Evolutionary conservation across 2,888 invertebrate species (phyloP).

Genomic region (Pandemis cinnamomeana): DNA sequence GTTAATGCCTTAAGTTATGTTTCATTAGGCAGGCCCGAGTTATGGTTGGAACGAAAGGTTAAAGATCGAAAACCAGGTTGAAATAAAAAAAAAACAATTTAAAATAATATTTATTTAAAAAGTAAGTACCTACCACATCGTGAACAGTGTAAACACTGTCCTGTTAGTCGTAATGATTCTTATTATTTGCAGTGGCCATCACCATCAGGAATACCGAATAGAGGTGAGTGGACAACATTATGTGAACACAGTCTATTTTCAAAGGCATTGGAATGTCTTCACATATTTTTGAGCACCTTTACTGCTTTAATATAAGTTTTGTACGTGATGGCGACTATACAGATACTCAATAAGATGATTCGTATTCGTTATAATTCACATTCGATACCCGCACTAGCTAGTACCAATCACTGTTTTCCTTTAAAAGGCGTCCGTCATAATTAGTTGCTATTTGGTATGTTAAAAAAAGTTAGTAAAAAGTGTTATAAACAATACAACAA

Average conservation of each 20-base stretch:
- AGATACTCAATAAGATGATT: neutral
- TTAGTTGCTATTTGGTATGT: neutral
- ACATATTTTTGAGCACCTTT: conserved; percentile 1
- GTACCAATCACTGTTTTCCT: neutral
- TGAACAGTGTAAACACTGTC: conserved; percentile 6
- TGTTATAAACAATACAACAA: conserved; percentile 5
- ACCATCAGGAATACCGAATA: neutral
- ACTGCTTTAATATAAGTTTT: neutral
- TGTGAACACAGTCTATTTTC: neutral
- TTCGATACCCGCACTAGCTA: neutral
- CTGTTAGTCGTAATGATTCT: conserved; percentile 20
- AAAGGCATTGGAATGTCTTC: neutral
- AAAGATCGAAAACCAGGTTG: conserved; percentile 18
- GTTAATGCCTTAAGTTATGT: conserved; percentile 24
- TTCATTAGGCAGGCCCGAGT: neutral
- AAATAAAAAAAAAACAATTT: conserved; percentile 49
- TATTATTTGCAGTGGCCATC: neutral
- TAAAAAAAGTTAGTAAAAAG: neutral
- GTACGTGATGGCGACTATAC: neutral
- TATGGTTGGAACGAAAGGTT: neutral
- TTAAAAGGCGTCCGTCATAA: neutral
- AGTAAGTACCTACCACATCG: conserved; percentile 56
- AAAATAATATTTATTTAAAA: conserved; percentile 55
- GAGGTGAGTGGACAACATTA: neutral
- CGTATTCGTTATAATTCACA: neutral